Evolutionary conservation across 2,888 invertebrate species (phyloP), one percentile per base, ranked within the genome.

Genomic region (Spilarctia lutea): DNA sequence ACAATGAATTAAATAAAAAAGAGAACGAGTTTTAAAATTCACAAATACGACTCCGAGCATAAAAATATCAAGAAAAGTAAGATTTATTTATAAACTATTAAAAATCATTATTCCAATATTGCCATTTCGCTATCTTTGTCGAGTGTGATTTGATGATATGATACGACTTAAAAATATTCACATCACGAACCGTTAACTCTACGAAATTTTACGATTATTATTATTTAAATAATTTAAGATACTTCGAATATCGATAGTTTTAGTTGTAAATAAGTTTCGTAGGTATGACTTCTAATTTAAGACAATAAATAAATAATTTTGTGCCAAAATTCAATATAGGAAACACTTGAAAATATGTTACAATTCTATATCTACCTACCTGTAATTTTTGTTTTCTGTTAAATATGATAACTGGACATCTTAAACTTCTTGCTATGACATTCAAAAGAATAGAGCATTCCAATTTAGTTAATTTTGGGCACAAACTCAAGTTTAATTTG

Each of bases 151-250:
- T 13, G 18, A 27, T 42, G 27, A 66, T 18, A n/a, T 13, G 18
- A 27, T 67, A 42, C 16, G 42, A 27, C 3, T n/a, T 13, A n/a
- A 56, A 56, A 56, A 3, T n/a, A 56, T 56, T n/a, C 56, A 0
- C 24, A 45, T 52, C 52, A 56, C n/a, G 56, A 69, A 56, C 35
- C 11, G 27, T 56, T 69, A 16, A 56, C 69, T 52, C 39, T n/a
- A 69, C 39, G 69, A 70, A n/a, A 20, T 70, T 39, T 70, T 48
- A 48, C 68, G 68, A 68, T 48, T n/a, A 56, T n/a, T 30, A 68
- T 68, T 16, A 1, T 45, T 16, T 33, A 0, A 24, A 33, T 48
- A 33, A 68, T 68, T 33, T 68, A 48, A 48, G 30, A 48, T 68
- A 45, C 45, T 27, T 8, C n/a, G 6, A 30, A 35, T 27, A 45